These are phyloP conservation scores for Atherinosoma microstoma DNA, from an alignment of 2,797 vertebrate species.

Conservation along the genomic window DNA sequence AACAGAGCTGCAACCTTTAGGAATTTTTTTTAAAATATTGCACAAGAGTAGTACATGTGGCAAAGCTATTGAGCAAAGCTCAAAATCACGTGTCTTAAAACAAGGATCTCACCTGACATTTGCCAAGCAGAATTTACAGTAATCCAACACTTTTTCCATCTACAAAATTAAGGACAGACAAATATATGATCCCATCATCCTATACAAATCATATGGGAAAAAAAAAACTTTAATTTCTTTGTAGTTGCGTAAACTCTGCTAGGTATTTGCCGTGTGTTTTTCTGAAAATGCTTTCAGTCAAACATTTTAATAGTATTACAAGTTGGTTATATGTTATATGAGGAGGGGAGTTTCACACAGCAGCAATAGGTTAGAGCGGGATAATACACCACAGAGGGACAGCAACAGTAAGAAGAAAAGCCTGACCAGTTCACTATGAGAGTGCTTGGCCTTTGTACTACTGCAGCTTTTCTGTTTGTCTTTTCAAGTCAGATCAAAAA, in stretches of 20 bases:
- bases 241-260: not conserved
- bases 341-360: conserved; percentile 25
- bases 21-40: not conserved
- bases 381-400: conserved; percentile 6
- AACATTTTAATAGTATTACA: conserved; percentile 31
- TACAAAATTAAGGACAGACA: not conserved
- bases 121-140: conserved; percentile 33
- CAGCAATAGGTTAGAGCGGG: not conserved
- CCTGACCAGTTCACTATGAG: not conserved
- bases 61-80: conserved; percentile 13
- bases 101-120: not conserved
- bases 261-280: conserved; percentile 2
- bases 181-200: not conserved
- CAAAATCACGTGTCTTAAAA: conserved; percentile 8
- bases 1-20: conserved; percentile 22
- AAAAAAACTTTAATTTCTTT: not conserved
- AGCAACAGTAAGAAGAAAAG: conserved; percentile 5
- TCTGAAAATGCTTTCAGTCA: conserved; percentile 34
- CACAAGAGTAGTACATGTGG: conserved; percentile 4
- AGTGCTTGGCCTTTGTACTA: not conserved
- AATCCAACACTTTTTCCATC: not conserved
- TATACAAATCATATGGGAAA: not conserved
- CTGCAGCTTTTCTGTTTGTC: conserved; percentile 1
- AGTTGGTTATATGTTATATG: conserved; percentile 17
- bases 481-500: not conserved